Base-by-base conservation (phyloP, 35 echinoderm and acorn worm genomes). In the Diadema setosum region DNA sequence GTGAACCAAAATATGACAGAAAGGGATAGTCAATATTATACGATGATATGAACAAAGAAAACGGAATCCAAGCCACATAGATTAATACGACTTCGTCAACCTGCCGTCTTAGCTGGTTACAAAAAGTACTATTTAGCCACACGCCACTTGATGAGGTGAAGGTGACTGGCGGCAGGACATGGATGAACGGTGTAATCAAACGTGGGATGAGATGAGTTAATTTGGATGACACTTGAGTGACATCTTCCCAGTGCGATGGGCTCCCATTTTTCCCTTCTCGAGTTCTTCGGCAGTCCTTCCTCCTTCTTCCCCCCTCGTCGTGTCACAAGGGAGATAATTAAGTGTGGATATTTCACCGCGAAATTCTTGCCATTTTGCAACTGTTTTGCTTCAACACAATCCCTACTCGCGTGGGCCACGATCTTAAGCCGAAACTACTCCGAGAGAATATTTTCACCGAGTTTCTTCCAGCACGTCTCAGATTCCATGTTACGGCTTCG, bases 341-440 rank as follows among this genome's bases (percentile, higher is more conserved):
- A 78, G 73, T 78, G 73, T 78, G 73, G 40, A 78, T 44, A 78
- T 78, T 78, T 78, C 40, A 78, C 73, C 33, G 21, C 25, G 15
- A 78, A 78, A 78, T 78, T 78, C 73, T 36, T 78, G 73, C 73
- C 73, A 78, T 78, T 78, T 78, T 78, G 73, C 35, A 2, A 42
- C 73, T 78, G 73, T 78, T 78, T 78, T 78, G 21, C 73, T 78
- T 78, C 73, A 78, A 78, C 73, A 78, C 73, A 78, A 78, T 20
- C 73, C 73, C 27, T 33, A 36, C 29, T 35, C 73, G 73, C 73
- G 73, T 78, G 73, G 73, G 73, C 73, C 39, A 41, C 44, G 8
- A 7, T 42, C 37, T 78, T 78, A 78, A 78, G 73, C 73, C 40
- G 73, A 78, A 36, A 16, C 21, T 78, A 78, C 29, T 78, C 73